Evolutionary conservation across 2,797 vertebrate genomes (phyloP).

Genomic region (Aphelocoma californica): DNA sequence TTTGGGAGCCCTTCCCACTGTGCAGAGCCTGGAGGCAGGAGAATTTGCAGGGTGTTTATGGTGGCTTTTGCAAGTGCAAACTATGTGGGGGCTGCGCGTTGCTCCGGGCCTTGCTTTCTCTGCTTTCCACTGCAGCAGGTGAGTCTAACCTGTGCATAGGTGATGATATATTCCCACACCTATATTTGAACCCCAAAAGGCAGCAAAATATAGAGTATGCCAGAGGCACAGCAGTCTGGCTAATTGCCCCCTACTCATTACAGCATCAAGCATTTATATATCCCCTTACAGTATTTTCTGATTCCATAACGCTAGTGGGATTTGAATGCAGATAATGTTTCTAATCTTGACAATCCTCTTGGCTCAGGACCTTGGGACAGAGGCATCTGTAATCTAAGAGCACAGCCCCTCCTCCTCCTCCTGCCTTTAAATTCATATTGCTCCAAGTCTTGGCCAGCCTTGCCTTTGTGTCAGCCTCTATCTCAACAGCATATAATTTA

Average conservation of each 20-base stretch:
- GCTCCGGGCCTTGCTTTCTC: background rate
- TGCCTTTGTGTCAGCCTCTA: background rate
- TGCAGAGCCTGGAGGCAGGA: background rate
- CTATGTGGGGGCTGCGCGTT: background rate
- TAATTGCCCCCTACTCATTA: background rate
- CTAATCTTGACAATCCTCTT: constrained; percentile 51
- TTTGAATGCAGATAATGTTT: constrained; percentile 43
- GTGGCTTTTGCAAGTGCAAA: background rate
- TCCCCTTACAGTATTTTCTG: constrained; percentile 43
- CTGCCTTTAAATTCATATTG: background rate
- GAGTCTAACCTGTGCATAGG: background rate
- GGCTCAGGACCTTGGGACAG: constrained; percentile 19
- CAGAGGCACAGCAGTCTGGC: background rate
- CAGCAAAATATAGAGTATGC: background rate
- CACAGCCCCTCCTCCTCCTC: background rate
- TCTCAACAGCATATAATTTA: background rate
- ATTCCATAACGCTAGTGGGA: constrained; percentile 24
- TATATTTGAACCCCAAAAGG: background rate
- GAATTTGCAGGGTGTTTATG: background rate
- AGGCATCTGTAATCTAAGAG: constrained; percentile 37
- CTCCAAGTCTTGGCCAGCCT: background rate
- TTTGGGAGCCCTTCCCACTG: background rate
- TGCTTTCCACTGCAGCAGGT: background rate
- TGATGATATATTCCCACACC: background rate
- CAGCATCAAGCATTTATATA: constrained; percentile 47